phyloP scores from a whole-genome alignment of 2,113 vertebrate genomes.

The Halichoeres trimaculatus region DNA sequence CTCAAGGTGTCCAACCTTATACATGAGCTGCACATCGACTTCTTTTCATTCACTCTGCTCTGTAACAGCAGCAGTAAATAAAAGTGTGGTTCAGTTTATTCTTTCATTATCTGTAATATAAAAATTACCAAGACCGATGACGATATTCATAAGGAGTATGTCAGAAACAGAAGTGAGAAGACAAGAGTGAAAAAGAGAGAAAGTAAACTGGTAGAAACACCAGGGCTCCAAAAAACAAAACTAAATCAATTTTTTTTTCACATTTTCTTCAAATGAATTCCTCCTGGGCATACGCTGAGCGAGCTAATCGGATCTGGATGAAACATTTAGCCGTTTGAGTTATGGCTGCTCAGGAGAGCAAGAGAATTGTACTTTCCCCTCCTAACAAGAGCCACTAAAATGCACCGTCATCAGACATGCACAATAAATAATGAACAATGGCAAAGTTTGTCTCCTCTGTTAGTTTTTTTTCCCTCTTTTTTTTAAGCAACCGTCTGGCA shows the following conservation, averaged over 20 bases:
- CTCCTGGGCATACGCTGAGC: conserved; percentile 7
- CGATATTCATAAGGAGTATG: background rate
- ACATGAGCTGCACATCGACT: background rate
- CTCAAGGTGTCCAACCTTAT: background rate
- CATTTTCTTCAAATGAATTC: conserved; percentile 21
- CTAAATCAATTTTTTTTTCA: background rate
- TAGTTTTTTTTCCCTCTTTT: background rate
- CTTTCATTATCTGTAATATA: background rate
- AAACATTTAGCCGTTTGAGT: conserved; percentile 32
- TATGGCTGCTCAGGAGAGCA: conserved; percentile 17
- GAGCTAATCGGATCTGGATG: conserved; percentile 24
- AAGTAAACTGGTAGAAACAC: background rate
- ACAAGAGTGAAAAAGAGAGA: conserved; percentile 1
- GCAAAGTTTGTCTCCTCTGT: background rate
- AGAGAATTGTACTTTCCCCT: conserved; percentile 17
- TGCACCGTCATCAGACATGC: conserved; percentile 27
- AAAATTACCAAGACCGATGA: too few relatives aligned
- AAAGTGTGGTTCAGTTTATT: background rate
- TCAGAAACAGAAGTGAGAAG: background rate
- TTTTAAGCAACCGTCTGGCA: background rate
- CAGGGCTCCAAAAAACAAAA: background rate
- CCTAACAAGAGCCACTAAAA: conserved; percentile 9
- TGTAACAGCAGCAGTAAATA: background rate
- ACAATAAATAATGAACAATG: conserved; percentile 11
- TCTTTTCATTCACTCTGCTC: background rate